Percentiles rank a stretch among this genome's conserved stretches.
Conservation (phyloP, 2,113 vertebrate species). For the Ramphastos sulfuratus region DNA sequence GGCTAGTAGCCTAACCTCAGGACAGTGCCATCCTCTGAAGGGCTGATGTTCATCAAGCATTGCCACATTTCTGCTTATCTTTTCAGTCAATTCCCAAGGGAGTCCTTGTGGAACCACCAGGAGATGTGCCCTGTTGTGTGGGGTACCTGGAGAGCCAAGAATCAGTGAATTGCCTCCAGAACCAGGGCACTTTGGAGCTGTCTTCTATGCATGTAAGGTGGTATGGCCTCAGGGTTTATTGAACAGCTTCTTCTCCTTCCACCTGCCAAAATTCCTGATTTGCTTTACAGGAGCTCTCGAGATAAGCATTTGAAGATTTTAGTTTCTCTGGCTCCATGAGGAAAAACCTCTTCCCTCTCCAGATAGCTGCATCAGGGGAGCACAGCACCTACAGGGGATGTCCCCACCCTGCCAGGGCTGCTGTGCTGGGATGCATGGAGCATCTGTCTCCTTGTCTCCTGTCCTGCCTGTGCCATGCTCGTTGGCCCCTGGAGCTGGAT, state of each 20-base stretch:
- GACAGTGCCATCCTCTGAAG: accelerated
- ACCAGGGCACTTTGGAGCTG: not conserved
- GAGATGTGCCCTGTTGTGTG: not conserved
- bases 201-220: not conserved
- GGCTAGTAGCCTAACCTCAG: not conserved
- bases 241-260: not conserved
- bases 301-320: not conserved
- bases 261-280: not conserved
- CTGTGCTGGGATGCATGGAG: not conserved
- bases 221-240: not conserved
- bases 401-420: not conserved
- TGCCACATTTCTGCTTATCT: not conserved
- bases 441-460: not conserved
- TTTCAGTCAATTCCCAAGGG: accelerated
- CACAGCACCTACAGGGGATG: not conserved
- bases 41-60: not conserved
- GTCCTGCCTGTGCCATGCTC: accelerated
- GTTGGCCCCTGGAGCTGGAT: not conserved
- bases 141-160: accelerated
- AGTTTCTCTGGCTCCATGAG: accelerated
- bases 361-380: accelerated
- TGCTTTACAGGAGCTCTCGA: not conserved
- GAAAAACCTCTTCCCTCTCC: not conserved
- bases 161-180: not conserved
- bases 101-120: not conserved